Evolutionary conservation across 1,140 invertebrate genomes (phyloP).

Genomic region (Drosophila kurseongensis): DNA sequence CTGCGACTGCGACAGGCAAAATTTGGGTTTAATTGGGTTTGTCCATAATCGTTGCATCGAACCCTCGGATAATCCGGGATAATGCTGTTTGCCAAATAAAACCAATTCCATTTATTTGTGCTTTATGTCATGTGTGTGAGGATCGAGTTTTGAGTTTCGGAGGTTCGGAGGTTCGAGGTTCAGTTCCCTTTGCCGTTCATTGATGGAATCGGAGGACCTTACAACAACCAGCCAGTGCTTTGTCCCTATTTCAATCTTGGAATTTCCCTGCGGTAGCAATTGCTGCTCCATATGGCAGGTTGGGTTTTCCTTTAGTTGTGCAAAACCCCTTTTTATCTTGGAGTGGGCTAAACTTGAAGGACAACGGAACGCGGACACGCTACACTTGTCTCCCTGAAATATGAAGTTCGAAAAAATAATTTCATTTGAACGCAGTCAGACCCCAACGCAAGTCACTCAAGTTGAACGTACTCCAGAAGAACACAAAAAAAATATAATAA

Average conservation of each 20-base stretch:
- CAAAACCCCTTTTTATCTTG: background rate
- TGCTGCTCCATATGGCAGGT: slow-evolving; percentile 40
- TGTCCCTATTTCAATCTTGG: slow-evolving; percentile 17
- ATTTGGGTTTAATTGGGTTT: slow-evolving; percentile 82
- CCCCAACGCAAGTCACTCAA: slow-evolving; percentile 72
- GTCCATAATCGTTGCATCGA: slow-evolving; percentile 81
- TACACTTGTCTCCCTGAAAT: slow-evolving; percentile 74
- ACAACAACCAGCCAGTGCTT: background rate
- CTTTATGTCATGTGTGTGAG: slow-evolving; percentile 61
- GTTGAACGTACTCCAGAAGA: slow-evolving; percentile 76
- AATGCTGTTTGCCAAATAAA: slow-evolving; percentile 83
- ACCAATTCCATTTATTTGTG: slow-evolving; percentile 74
- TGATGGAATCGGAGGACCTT: slow-evolving; percentile 36
- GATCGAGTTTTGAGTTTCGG: too few relatives aligned
- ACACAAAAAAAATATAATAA: slow-evolving; percentile 5
- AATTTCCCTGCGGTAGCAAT: slow-evolving; percentile 9
- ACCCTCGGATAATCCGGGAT: slow-evolving; percentile 82
- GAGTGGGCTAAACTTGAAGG: slow-evolving; percentile 27
- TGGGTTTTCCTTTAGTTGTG: slow-evolving; percentile 14
- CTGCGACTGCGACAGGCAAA: slow-evolving; percentile 34
- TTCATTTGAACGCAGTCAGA: slow-evolving; percentile 67
- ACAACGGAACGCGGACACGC: slow-evolving; percentile 59
- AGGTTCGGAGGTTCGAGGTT: background rate
- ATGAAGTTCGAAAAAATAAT: slow-evolving; percentile 82
- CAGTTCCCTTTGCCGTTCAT: too few relatives aligned